phyloP scores from a whole-genome alignment of 2,888 invertebrate genomes.

The Platycheirus rosarum region DNA sequence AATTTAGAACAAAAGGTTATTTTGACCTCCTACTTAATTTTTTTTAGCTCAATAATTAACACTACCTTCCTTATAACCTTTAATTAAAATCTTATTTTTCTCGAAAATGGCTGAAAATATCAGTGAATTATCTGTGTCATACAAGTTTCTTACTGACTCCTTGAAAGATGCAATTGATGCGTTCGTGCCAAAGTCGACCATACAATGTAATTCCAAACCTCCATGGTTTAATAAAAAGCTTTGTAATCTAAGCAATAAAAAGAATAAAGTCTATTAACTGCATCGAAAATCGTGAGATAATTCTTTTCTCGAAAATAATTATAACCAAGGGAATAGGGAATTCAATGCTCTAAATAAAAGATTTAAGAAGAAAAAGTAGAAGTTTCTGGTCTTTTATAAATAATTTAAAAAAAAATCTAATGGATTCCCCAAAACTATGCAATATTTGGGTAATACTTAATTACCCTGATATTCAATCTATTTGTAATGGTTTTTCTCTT shows the following conservation, averaged over 20 bases:
- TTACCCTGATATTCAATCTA: constrained; percentile 3
- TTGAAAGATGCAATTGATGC: neutral
- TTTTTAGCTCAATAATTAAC: no score
- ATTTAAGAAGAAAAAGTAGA: neutral
- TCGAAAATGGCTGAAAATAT: no score
- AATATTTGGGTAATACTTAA: neutral
- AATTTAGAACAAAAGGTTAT: no score
- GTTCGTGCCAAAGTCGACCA: neutral
- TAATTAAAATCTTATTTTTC: no score
- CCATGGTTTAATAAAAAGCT: neutral
- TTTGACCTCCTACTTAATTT: no score
- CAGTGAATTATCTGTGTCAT: neutral
- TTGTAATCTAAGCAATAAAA: constrained; percentile 2
- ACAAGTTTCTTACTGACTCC: neutral
- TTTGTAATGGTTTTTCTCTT: neutral
- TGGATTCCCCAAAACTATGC: constrained; percentile 1
- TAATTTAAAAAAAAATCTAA: neutral
- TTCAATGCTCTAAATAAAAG: neutral
- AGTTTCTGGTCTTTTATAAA: constrained; percentile 1
- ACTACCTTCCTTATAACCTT: no score
- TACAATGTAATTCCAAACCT: neutral
- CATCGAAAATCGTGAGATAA: neutral
- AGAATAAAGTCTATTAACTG: neutral
- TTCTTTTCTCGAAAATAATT: no score
- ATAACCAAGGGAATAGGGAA: neutral